Base-by-base conservation (phyloP, 2,888 invertebrate species). In the Chloromyia formosa region DNA sequence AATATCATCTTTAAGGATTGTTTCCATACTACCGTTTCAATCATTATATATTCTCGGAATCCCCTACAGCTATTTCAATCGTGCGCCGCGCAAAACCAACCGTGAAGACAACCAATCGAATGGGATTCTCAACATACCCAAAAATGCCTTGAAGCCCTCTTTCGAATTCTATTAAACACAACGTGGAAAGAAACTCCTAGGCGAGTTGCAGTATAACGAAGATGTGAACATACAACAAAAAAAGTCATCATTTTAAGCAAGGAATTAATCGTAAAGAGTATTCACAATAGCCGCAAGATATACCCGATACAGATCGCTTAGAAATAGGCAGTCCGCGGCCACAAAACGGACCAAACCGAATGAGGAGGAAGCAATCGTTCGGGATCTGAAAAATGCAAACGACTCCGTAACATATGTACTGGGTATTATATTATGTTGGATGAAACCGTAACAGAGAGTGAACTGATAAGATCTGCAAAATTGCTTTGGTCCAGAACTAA, bases 121-220 rank as follows among this genome's bases (percentile, higher is more conserved):
- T 20, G 18, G 40, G 40, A 58, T 71, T 40, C 58, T 16, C 14
- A 71, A 20, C 71, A 40, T 71, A 56, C n/a, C 20, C 35, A 16
- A 54, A 71, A 18, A 69, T 56, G 14, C 40, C 71, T n/a, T 20
- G 9, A 22, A 35, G 18, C 0, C 18, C 3, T 20, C 4, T 42
- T 69, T 69, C 49, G 54, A 69, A 69, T 69, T 69, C 71, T 71
- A 71, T 71, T 71, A 71, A 71, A 71, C 56, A 42, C 56, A 58
- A 58, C 40, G 27, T 16, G 7, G 27, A 56, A 56, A 71, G 54
- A 23, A 69, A 35, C 69, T 53, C 10, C 66, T 22, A 66, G 66
- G 22, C 49, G 45, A 35, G 54, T 69, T 53, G 53, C 7, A n/a
- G 53, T 27, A 68, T 27, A 53, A 16, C 53, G n/a, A 56, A 35